A percentile compares a stretch with the other conserved stretches of the same genome.
Evolutionary conservation across 2,113 vertebrate genomes (phyloP).

Genomic region (Pitta sordida): DNA sequence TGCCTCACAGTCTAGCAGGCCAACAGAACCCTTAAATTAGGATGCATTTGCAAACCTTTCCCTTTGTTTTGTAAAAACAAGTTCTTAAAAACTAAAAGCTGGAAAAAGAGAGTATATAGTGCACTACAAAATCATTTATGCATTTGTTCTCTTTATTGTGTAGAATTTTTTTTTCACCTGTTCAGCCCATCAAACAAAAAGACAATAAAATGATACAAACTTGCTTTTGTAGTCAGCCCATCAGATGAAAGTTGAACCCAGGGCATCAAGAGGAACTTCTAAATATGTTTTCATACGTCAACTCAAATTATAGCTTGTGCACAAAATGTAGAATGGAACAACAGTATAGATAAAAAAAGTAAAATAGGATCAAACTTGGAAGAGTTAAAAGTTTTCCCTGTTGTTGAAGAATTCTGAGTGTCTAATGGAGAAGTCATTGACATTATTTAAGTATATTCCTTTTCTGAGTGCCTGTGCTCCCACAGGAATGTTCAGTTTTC

Average conservation of each 20-base stretch:
- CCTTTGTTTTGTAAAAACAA: not conserved
- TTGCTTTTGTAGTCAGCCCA: not conserved
- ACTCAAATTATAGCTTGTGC: not conserved
- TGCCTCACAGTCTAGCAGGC: no score
- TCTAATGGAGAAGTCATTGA: not conserved
- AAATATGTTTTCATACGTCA: not conserved
- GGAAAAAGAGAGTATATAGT: not conserved
- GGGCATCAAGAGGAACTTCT: not conserved
- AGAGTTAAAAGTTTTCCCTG: not conserved
- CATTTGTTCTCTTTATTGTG: not conserved
- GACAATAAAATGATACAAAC: not conserved
- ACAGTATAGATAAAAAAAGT: not conserved
- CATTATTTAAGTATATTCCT: not conserved
- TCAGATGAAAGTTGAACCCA: not conserved
- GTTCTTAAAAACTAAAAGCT: not conserved
- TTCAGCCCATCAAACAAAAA: not conserved
- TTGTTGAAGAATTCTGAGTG: not conserved
- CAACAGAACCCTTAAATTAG: not conserved
- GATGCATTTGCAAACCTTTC: not conserved
- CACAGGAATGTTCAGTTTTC: not conserved
- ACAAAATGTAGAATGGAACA: not conserved
- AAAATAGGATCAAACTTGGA: not conserved
- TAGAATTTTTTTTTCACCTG: not conserved
- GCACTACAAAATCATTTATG: not conserved
- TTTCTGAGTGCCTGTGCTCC: not conserved